phyloP scores from a whole-genome alignment of 2,113 vertebrate species.

The Micromys minutus region DNA sequence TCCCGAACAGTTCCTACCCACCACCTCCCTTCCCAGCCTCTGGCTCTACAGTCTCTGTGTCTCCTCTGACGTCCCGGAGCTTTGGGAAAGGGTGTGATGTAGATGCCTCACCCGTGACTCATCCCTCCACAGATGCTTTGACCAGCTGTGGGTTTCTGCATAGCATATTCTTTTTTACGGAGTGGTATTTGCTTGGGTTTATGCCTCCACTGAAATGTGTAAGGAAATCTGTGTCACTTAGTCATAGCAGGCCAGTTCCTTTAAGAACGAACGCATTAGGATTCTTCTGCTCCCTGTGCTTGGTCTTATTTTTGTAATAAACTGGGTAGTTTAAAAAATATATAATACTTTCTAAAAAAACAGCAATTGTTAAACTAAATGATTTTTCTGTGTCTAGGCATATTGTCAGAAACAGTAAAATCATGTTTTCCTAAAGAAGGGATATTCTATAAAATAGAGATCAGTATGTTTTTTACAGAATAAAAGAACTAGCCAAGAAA shows the following conservation, averaged over 20 bases:
- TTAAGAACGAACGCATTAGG: not conserved
- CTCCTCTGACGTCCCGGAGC: not conserved
- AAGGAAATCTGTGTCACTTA: not conserved
- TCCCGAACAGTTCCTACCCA: not conserved
- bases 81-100: not conserved
- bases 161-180: not conserved
- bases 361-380: not conserved
- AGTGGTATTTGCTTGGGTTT: not conserved
- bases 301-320: conserved; percentile 11
- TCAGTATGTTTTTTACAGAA: not conserved
- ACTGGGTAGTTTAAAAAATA: not conserved
- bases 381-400: not conserved
- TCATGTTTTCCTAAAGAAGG: not conserved
- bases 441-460: conserved; percentile 20
- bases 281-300: not conserved
- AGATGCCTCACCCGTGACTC: not conserved
- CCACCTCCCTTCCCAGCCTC: not conserved
- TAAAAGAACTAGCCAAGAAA: not conserved
- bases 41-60: not conserved
- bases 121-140: not conserved
- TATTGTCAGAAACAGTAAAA: not conserved
- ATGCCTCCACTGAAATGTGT: not conserved
- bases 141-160: not conserved
- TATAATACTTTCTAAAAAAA: too few relatives aligned
- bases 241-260: not conserved